Evolutionary conservation across 1,140 invertebrate genomes (phyloP), one percentile per base, ranked within the genome.

Genomic region (Ceratina australensis): DNA sequence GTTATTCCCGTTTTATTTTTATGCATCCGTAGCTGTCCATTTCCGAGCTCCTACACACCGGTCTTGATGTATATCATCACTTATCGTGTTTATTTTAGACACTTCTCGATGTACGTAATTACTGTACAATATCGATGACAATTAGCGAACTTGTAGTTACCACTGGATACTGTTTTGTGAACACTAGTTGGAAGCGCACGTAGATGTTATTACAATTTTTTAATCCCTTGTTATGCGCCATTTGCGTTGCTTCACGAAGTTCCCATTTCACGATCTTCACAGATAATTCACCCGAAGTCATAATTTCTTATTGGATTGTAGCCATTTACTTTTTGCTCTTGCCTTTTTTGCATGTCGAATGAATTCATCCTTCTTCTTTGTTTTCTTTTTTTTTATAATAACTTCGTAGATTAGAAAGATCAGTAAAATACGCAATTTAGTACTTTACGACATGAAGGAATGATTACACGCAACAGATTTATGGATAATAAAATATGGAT

Each of bases 271-370:
- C 66, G 20, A 15, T 18, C 47, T 71, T 54, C n/a, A 18, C 33
- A 7, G 33, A 42, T 26, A 22, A 26, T 61, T 61, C 57, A 63
- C n/a, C 52, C 18, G 16, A 63, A 52, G n/a, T 59, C 16, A 7
- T 22, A 57, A 24, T 77, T 64, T 67, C 59, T 64, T 16, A 75
- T 49, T 42, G 33, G 33, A 42, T 47, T 64, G 15, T 57, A 26
- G 10, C 69, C 72, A 22, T 50, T 78, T 3, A 64, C n/a, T 56
- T 78, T 54, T 54, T n/a, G 33, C 49, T 67, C 56, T 50, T 50
- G 50, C 66, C 67, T 69, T 73, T 42, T 10, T 60, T 68, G 78
- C 78, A 79, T 79, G 78, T 42, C 26, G 65, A 78, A 78, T 78
- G 75, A 68, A 33, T 18, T 56, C 71, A 18, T 63, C 18, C 1